These are phyloP conservation scores for Triplophysa rosa DNA, from an alignment of 2,113 vertebrate genomes.

Conservation along the genomic window DNA sequence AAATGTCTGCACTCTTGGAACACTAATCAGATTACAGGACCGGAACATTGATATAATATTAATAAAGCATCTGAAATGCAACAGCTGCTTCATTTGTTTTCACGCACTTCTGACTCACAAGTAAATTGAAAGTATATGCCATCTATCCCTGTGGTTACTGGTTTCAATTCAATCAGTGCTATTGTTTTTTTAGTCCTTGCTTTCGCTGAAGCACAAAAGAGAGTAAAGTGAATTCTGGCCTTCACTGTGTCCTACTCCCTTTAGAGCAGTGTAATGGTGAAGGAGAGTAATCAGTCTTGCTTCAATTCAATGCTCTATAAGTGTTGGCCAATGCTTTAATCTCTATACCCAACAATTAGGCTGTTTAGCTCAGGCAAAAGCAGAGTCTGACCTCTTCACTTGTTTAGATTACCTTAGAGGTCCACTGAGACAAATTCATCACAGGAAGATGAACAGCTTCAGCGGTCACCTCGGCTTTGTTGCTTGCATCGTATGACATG, in stretches of 20 bases:
- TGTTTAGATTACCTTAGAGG: constrained; percentile 14
- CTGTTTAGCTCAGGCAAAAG: constrained; percentile 17
- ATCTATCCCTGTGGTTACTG: neutral
- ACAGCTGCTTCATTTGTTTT: neutral
- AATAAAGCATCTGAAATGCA: too few species aligned
- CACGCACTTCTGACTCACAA: neutral
- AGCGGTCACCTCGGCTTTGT: constrained; percentile 14
- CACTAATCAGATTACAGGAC: too few species aligned
- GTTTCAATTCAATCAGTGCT: neutral
- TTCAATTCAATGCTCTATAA: neutral
- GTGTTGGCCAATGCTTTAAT: constrained; percentile 5
- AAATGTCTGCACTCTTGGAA: too few species aligned
- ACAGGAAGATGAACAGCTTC: constrained; percentile 14
- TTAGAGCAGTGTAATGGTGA: constrained; percentile 1
- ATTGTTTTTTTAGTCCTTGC: neutral
- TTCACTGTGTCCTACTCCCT: neutral
- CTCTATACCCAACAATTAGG: constrained; percentile 1
- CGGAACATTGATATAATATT: too few species aligned
- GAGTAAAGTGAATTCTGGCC: neutral
- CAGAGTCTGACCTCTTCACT: neutral
- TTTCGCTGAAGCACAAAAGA: neutral
- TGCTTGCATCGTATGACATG: neutral
- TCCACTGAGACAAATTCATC: constrained; percentile 6
- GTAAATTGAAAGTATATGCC: neutral
- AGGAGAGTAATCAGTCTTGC: neutral